A percentile compares a stretch with the other conserved stretches of the same genome.
Evolutionary conservation across 1,140 invertebrate species (phyloP).

Genomic region (Harlomillsia oculata): DNA sequence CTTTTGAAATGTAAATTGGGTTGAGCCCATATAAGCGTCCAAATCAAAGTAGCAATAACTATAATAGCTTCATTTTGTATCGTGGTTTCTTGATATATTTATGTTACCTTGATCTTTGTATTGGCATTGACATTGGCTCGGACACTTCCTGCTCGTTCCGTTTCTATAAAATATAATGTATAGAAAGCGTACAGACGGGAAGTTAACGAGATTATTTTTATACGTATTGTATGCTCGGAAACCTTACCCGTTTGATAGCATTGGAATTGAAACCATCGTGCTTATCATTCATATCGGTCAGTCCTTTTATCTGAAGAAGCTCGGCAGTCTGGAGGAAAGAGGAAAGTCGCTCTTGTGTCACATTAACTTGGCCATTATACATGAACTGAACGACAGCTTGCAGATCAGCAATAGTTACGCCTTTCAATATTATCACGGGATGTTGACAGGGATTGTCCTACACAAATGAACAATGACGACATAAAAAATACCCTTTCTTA

Average conservation of each 20-base stretch:
- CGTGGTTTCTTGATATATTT: neutral
- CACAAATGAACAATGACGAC: slow-evolving; percentile 36
- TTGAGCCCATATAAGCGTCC: neutral
- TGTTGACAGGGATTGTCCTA: slow-evolving; percentile 48
- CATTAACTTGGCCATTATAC: slow-evolving; percentile 54
- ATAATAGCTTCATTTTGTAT: neutral
- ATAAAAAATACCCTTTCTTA: no score
- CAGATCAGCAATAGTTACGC: slow-evolving; percentile 44
- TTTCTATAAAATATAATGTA: neutral
- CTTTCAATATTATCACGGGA: slow-evolving; percentile 47
- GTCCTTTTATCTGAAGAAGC: slow-evolving; percentile 53
- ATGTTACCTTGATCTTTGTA: neutral
- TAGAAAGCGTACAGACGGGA: slow-evolving; percentile 5
- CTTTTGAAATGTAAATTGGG: neutral
- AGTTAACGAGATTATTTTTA: no score
- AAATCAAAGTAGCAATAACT: neutral
- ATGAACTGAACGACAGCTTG: slow-evolving; percentile 46
- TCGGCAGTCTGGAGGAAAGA: slow-evolving; percentile 56
- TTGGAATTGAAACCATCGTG: slow-evolving; percentile 24
- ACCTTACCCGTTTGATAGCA: slow-evolving; percentile 8
- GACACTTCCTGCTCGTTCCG: no score
- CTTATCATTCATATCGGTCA: slow-evolving; percentile 42
- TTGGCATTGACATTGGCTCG: no score
- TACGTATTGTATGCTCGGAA: neutral
- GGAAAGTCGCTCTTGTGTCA: slow-evolving; percentile 52